Conservation (phyloP, 2,113 vertebrate species). For the Dipodomys spectabilis region DNA sequence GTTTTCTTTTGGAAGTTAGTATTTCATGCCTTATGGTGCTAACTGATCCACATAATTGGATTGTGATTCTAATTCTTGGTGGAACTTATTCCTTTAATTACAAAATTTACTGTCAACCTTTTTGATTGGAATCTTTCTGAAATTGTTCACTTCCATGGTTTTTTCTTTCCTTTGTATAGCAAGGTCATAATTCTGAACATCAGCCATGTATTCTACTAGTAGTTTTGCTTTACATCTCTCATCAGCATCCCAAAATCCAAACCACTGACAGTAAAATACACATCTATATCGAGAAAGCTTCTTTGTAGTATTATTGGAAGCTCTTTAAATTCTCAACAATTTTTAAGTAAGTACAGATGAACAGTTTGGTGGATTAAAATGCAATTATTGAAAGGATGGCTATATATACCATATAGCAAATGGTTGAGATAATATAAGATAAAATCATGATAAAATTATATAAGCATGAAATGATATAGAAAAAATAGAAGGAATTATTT, state of each 20-base stretch:
- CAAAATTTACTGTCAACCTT: conserved; percentile 43
- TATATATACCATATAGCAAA: conserved; percentile 47
- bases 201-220: conserved; percentile 34
- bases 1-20: conserved; percentile 41
- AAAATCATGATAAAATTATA: conserved; percentile 52
- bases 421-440: conserved; percentile 43
- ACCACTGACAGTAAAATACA: background rate
- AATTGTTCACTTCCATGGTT: conserved; percentile 50
- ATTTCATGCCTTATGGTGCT: conserved; percentile 13
- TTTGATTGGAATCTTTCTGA: conserved; percentile 58
- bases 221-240: conserved; percentile 17
- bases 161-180: conserved; percentile 46
- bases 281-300: background rate
- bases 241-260: background rate
- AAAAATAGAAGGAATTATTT: conserved; percentile 61
- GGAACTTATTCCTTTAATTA: conserved; percentile 45
- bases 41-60: conserved; percentile 26
- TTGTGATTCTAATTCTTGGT: conserved; percentile 40
- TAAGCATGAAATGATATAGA: conserved; percentile 38
- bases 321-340: conserved; percentile 57
- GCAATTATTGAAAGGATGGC: conserved; percentile 70
- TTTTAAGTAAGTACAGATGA: conserved; percentile 29
- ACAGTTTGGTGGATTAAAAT: conserved; percentile 58
- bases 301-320: conserved; percentile 48
- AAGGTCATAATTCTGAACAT: conserved; percentile 54